A percentile compares a stretch with the other conserved stretches of the same genome.
Evolutionary conservation across 2,797 vertebrate species (phyloP).

Genomic region (Dicrostonyx torquatus): DNA sequence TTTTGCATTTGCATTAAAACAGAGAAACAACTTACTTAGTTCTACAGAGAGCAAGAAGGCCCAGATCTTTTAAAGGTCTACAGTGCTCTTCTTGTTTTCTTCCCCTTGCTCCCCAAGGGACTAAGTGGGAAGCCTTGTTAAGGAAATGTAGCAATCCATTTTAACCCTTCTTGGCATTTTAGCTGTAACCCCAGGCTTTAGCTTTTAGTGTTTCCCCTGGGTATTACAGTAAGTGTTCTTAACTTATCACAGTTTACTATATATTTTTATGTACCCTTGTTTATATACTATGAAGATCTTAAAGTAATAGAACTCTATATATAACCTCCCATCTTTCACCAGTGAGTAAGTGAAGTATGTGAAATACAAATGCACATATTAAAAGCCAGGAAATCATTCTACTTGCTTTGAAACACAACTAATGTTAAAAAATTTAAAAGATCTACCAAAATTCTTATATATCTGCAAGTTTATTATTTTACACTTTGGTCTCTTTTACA

Average conservation of each 20-base stretch:
- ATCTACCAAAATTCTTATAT: not conserved
- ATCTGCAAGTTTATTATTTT: not conserved
- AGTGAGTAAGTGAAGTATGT: not conserved
- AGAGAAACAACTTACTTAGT: not conserved
- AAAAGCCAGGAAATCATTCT: not conserved
- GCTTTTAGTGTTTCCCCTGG: not conserved
- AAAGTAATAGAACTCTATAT: not conserved
- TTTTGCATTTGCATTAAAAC: not conserved
- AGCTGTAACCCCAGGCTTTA: not conserved
- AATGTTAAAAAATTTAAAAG: not conserved
- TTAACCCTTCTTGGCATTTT: conserved; percentile 28
- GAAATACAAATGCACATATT: not conserved
- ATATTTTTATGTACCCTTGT: not conserved
- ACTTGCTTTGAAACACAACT: conserved; percentile 11
- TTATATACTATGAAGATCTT: not conserved
- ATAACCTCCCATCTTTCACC: not conserved
- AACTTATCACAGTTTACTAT: not conserved
- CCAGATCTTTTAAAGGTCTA: not conserved
- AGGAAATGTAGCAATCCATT: conserved; percentile 29
- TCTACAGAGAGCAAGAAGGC: not conserved
- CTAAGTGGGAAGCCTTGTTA: not conserved
- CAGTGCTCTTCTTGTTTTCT: not conserved
- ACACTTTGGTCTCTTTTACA: not conserved
- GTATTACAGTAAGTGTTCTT: not conserved
- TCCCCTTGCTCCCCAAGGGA: not conserved